Conservation (phyloP, 1,140 invertebrate species). For the Mactra quadrangularis region DNA sequence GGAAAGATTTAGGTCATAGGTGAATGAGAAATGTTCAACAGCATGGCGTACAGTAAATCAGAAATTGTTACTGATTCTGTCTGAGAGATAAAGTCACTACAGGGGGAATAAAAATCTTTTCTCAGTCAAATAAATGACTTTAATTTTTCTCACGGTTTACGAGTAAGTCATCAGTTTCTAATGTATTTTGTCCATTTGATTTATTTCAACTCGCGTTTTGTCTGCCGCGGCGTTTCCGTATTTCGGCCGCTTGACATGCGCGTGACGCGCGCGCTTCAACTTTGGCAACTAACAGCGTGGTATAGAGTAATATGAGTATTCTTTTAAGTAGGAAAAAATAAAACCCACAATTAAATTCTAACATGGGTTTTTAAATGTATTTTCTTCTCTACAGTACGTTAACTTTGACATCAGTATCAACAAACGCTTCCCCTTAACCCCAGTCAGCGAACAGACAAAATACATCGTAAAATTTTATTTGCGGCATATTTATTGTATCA, state of each 20-base stretch:
- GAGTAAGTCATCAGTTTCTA: slow-evolving; percentile 3
- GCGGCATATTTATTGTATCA: too few species aligned
- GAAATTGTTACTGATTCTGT: neutral
- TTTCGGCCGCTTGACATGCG: slow-evolving; percentile 41
- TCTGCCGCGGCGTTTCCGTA: slow-evolving; percentile 10
- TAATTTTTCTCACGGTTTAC: slow-evolving; percentile 28
- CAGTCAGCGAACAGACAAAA: too few species aligned
- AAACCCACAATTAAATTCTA: too few species aligned
- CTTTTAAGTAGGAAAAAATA: slow-evolving; percentile 19
- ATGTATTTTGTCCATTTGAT: slow-evolving; percentile 52
- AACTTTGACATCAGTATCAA: too few species aligned
- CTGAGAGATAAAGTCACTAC: neutral
- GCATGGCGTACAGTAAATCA: too few species aligned
- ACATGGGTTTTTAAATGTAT: too few species aligned
- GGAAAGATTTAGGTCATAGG: too few species aligned
- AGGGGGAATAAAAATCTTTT: neutral
- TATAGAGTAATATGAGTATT: slow-evolving; percentile 27
- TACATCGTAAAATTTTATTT: too few species aligned
- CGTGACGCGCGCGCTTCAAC: slow-evolving; percentile 48
- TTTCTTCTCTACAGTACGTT: too few species aligned
- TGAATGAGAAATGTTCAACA: neutral
- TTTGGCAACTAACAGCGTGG: slow-evolving; percentile 36
- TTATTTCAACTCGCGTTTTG: slow-evolving; percentile 21
- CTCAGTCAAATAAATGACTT: neutral
- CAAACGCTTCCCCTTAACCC: too few species aligned